phyloP scores from a whole-genome alignment of 2,797 vertebrate genomes.

The Threskiornis aethiopicus region DNA sequence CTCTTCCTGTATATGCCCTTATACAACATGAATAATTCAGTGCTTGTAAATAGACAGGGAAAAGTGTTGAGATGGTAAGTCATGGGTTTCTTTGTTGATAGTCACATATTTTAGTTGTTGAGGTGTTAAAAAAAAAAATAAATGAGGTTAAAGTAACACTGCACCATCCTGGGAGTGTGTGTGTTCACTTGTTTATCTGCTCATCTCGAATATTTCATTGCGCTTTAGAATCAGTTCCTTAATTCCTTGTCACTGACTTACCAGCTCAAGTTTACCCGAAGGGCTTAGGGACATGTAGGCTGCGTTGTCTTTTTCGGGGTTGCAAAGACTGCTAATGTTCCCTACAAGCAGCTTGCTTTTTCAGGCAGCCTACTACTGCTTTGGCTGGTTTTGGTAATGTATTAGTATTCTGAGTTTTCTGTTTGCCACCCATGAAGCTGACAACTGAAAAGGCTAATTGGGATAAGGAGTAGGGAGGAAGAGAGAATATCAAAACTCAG shows the following conservation, averaged over 20 bases:
- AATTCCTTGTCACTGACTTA: not conserved
- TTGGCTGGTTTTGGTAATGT: not conserved
- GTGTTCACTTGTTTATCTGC: not conserved
- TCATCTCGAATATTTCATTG: not conserved
- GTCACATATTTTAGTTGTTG: not conserved
- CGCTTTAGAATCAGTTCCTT: not conserved
- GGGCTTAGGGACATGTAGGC: not conserved
- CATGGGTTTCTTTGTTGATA: not conserved
- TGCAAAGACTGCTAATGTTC: not conserved
- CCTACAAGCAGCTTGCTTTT: not conserved
- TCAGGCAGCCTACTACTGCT: not conserved
- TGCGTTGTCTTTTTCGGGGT: not conserved
- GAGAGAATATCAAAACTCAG: not conserved
- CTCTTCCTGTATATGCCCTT: not conserved
- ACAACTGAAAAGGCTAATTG: constrained; percentile 29
- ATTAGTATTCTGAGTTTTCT: not conserved
- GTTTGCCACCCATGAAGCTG: not conserved
- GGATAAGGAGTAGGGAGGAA: not conserved
- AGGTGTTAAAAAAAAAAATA: not conserved
- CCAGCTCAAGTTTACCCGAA: not conserved
- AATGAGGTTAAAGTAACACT: not conserved
- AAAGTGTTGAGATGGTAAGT: not conserved
- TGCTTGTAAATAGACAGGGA: not conserved
- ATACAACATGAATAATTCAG: not conserved
- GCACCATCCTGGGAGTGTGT: not conserved